Percentiles rank a stretch among this genome's conserved stretches.
Evolutionary conservation across 2,888 invertebrate species (phyloP).

Genomic region (Sthenelais limicola): DNA sequence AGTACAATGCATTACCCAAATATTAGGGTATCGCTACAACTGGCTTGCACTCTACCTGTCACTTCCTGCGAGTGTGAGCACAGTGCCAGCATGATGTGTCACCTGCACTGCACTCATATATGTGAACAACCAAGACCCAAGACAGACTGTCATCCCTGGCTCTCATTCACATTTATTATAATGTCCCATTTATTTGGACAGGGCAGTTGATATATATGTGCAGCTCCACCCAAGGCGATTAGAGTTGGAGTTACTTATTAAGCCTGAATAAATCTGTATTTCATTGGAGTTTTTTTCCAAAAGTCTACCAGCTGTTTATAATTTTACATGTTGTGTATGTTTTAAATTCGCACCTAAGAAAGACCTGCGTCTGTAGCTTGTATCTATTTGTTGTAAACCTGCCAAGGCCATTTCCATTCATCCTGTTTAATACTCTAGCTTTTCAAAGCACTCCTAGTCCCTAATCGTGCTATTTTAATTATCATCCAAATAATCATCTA

Average conservation of each 20-base stretch:
- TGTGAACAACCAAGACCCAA: background rate
- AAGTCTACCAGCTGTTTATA: too few species aligned
- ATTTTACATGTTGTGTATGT: too few species aligned
- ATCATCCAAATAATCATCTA: too few species aligned
- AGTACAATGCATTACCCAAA: background rate
- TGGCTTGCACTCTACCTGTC: background rate
- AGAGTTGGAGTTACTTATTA: constrained; percentile 16
- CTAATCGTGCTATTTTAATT: too few species aligned
- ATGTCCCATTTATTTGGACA: background rate
- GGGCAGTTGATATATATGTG: background rate
- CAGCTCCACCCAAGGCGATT: background rate
- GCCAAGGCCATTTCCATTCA: too few species aligned
- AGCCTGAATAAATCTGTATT: background rate
- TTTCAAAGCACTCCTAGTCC: too few species aligned
- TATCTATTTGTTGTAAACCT: too few species aligned
- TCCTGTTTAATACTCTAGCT: too few species aligned
- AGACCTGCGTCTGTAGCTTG: too few species aligned
- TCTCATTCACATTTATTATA: background rate
- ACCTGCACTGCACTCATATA: too few species aligned
- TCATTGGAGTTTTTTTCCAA: too few species aligned
- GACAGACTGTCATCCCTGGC: background rate
- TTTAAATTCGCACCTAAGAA: too few species aligned
- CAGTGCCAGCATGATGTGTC: background rate
- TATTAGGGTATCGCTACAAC: background rate
- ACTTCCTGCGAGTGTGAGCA: background rate